Conservation (phyloP, 1,140 invertebrate species). For the Panulirus ornatus region DNA sequence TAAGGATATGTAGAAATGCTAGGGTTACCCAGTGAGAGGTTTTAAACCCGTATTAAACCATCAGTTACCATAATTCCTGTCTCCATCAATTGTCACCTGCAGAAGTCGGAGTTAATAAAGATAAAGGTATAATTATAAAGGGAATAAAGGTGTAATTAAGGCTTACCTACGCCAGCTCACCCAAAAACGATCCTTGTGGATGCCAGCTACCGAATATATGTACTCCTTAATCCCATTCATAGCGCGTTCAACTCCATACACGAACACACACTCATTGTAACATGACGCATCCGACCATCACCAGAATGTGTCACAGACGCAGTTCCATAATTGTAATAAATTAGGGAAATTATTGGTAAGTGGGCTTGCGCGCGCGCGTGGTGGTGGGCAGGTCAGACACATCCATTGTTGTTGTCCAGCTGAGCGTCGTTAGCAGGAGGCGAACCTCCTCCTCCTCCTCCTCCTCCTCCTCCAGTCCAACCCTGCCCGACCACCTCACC, state of each 20-base stretch:
- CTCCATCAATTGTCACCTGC: slow-evolving; percentile 67
- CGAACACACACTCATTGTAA: too few relatives aligned
- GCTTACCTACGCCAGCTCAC: slow-evolving; percentile 28
- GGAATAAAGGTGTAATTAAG: slow-evolving; percentile 62
- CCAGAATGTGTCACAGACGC: too few relatives aligned
- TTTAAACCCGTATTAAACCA: slow-evolving; percentile 20
- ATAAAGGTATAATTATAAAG: slow-evolving; percentile 66
- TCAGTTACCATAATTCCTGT: slow-evolving; percentile 58
- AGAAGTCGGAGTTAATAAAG: slow-evolving; percentile 59
- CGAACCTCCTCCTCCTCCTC: too few relatives aligned
- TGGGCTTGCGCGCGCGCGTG: not conserved
- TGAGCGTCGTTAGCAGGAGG: not conserved
- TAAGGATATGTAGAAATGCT: too few relatives aligned
- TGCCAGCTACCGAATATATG: not conserved
- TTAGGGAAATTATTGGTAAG: not conserved
- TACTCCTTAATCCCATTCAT: too few relatives aligned
- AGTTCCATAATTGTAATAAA: too few relatives aligned
- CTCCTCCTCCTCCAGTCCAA: too few relatives aligned
- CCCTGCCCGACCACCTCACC: not conserved
- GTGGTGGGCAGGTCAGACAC: not conserved
- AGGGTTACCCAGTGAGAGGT: too few relatives aligned
- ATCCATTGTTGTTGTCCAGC: slow-evolving; percentile 8
- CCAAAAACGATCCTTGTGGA: too few relatives aligned
- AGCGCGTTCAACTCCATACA: too few relatives aligned
- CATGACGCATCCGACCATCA: too few relatives aligned